phyloP scores from a whole-genome alignment of 2,797 vertebrate genomes.

The Pteropus rufus region DNA sequence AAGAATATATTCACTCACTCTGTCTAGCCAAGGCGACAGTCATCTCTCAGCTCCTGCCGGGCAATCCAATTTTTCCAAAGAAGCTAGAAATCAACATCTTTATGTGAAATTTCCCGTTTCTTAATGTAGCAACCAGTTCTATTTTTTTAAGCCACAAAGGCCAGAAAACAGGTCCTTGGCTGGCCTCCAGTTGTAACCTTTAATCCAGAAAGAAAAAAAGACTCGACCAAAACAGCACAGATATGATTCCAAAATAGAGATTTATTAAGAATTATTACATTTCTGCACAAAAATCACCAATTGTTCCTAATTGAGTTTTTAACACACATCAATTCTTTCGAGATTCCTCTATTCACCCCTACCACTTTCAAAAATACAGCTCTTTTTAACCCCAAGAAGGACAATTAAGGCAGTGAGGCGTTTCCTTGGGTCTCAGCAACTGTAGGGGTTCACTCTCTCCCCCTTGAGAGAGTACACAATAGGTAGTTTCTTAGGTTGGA shows the following conservation, averaged over 20 bases:
- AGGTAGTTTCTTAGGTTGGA: constrained; percentile 41
- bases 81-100: not conserved
- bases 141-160: not conserved
- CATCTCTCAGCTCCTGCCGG: not conserved
- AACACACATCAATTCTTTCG: constrained; percentile 38
- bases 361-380: constrained; percentile 45
- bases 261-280: constrained; percentile 72
- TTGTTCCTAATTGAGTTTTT: constrained; percentile 61
- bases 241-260: constrained; percentile 74
- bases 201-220: too few species aligned
- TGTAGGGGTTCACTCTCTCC: not conserved
- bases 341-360: constrained; percentile 36
- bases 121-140: not conserved
- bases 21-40: not conserved
- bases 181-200: not conserved
- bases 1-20: not conserved
- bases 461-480: not conserved
- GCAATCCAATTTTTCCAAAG: not conserved
- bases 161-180: not conserved
- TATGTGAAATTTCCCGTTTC: not conserved
- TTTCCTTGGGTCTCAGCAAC: not conserved
- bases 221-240: not conserved
- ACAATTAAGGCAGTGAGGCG: constrained; percentile 68
- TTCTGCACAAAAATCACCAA: constrained; percentile 69
- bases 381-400: constrained; percentile 38